Conservation (phyloP, 2,113 vertebrate genomes). For the Alethe diademata region DNA sequence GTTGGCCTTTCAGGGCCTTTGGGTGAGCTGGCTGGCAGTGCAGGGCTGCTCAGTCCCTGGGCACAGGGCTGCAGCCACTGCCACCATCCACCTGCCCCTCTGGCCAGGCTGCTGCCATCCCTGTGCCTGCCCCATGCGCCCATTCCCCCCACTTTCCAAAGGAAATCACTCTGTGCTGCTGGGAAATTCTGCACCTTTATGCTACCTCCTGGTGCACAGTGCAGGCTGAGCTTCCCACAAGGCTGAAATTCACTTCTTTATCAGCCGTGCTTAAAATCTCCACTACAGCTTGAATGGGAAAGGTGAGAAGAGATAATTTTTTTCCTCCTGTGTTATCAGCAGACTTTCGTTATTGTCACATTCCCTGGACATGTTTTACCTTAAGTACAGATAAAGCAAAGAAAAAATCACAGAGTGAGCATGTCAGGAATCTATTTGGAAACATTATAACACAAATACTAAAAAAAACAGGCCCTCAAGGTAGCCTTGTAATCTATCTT, state of each 20-base stretch:
- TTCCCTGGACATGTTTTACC: background rate
- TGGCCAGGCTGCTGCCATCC: background rate
- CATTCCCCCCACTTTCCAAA: background rate
- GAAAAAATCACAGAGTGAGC: background rate
- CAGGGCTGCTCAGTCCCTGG: too few relatives aligned
- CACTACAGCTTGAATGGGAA: background rate
- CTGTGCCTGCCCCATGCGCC: accelerated
- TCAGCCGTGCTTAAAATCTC: background rate
- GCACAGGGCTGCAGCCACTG: background rate
- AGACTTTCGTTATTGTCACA: background rate
- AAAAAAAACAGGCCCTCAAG: slow-evolving; percentile 5
- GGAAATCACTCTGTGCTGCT: accelerated
- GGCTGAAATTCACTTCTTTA: background rate
- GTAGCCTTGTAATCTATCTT: background rate
- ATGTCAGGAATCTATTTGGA: background rate
- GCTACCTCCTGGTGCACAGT: background rate
- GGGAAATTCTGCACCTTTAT: background rate
- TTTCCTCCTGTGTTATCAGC: background rate
- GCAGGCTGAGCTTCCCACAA: background rate
- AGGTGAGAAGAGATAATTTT: background rate
- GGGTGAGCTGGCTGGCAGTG: accelerated
- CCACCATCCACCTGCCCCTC: accelerated
- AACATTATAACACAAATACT: background rate
- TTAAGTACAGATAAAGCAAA: background rate
- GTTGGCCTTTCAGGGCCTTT: accelerated